These are phyloP conservation scores for Bubalus kerabau DNA, from an alignment of 2,113 vertebrate species.

Conservation along the genomic window DNA sequence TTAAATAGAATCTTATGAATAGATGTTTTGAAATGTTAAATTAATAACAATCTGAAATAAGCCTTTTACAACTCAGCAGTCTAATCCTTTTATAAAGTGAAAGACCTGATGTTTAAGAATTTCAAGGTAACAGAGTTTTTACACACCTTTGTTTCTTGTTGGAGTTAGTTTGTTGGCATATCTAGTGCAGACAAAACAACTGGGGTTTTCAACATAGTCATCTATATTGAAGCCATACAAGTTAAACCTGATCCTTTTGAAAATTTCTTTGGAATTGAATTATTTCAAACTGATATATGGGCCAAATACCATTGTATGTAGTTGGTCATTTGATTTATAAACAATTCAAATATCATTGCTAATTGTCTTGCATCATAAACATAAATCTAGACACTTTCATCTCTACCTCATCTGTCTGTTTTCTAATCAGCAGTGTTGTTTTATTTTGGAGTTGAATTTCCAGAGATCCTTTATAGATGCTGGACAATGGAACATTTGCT, in stretches of 20 bases:
- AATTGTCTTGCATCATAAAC: neutral
- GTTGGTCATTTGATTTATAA: neutral
- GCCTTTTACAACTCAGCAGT: neutral
- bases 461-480: neutral
- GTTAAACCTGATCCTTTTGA: neutral
- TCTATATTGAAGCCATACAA: neutral
- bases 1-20: constrained; percentile 3
- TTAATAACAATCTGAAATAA: constrained; percentile 24
- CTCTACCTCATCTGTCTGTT: neutral
- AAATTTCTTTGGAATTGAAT: neutral
- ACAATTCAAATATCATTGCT: neutral
- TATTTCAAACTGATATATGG: neutral
- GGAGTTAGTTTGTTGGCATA: neutral
- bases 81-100: neutral
- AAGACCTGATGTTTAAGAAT: neutral
- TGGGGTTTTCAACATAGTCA: neutral
- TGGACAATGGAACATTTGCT: neutral
- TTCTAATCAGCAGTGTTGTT: neutral
- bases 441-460: neutral
- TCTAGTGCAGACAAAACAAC: neutral
- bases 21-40: constrained; percentile 40
- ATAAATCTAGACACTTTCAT: neutral
- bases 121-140: neutral
- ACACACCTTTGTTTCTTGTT: neutral
- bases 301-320: neutral